Evolutionary conservation across 2,888 invertebrate species (phyloP).

Genomic region (Odontomyia ornata): DNA sequence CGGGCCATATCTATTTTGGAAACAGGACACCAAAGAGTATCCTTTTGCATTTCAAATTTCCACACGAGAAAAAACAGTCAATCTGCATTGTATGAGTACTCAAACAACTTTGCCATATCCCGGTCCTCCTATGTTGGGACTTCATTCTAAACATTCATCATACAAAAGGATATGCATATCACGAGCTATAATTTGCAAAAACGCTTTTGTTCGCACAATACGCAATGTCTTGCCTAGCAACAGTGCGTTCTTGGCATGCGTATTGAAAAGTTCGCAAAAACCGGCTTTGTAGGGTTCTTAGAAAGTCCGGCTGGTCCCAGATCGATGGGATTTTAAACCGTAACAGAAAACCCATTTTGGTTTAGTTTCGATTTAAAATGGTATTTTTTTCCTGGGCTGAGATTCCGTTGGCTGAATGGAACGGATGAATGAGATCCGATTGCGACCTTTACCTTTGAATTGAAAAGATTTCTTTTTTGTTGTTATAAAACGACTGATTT

Average conservation of each 20-base stretch:
- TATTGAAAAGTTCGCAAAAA: background rate
- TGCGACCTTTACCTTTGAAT: slow-evolving; percentile 40
- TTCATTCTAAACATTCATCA: no score
- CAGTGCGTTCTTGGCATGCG: background rate
- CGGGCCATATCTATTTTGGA: background rate
- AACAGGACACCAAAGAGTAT: background rate
- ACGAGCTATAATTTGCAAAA: no score
- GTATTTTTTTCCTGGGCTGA: background rate
- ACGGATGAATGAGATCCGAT: slow-evolving; percentile 40
- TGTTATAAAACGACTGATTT: background rate
- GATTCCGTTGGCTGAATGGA: slow-evolving; percentile 3
- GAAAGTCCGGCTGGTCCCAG: background rate
- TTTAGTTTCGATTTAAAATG: no score
- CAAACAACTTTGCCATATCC: background rate
- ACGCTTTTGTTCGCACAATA: background rate
- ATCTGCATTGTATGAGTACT: background rate
- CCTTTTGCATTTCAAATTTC: background rate
- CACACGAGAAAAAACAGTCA: background rate
- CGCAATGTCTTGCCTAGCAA: background rate
- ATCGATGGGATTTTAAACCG: no score
- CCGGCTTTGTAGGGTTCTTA: background rate
- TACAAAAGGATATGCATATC: background rate
- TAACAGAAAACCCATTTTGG: no score
- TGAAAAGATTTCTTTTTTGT: background rate
- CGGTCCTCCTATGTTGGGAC: background rate